Evolutionary conservation across 2,888 invertebrate species (phyloP).

Genomic region (Rapana venosa): DNA sequence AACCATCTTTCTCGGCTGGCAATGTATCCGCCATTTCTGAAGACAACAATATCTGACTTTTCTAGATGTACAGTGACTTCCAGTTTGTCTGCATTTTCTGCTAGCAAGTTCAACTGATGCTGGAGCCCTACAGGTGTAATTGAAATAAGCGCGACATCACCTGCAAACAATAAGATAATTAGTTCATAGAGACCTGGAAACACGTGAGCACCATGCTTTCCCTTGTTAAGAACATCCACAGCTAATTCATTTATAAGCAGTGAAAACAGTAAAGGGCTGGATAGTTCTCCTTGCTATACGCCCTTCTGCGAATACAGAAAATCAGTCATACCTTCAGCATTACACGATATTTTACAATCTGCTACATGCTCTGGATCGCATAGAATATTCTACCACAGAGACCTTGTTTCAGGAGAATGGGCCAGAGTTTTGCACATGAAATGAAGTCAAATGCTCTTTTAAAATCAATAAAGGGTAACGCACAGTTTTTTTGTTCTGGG

Average conservation of each 20-base stretch:
- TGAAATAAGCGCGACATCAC: neutral
- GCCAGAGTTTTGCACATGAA: slow-evolving; percentile 1
- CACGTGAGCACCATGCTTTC: slow-evolving; percentile 5
- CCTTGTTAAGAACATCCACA: neutral
- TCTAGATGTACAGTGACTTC: neutral
- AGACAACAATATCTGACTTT: neutral
- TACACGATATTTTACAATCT: neutral
- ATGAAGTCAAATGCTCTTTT: slow-evolving; percentile 14
- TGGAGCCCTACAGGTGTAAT: neutral
- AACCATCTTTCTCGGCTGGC: slow-evolving; percentile 20
- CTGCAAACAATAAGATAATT: slow-evolving; percentile 12
- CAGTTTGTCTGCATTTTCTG: neutral
- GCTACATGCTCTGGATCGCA: neutral
- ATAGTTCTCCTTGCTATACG: neutral
- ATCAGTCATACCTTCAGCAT: slow-evolving; percentile 3
- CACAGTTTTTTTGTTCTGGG: neutral
- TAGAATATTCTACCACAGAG: neutral
- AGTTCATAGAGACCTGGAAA: neutral
- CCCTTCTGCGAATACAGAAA: neutral
- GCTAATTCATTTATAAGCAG: neutral
- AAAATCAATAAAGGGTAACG: neutral
- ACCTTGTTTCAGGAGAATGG: neutral
- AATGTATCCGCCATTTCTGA: slow-evolving; percentile 4
- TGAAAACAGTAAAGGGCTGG: neutral
- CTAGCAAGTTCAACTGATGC: neutral